Evolutionary conservation across 2,113 vertebrate species (phyloP).

Genomic region (Nettapus auritus): DNA sequence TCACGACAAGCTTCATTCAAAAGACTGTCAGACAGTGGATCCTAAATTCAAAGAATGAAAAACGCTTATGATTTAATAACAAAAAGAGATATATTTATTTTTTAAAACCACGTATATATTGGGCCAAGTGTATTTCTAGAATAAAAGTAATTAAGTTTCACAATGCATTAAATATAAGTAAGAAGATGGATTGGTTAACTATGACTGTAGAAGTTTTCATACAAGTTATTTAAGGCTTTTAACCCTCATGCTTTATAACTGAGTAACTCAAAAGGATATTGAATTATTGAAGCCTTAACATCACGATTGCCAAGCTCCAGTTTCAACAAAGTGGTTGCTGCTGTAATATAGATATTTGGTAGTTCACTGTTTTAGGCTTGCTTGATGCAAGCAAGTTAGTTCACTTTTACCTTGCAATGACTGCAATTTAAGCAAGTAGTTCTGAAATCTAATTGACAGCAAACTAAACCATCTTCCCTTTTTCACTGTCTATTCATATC

Average conservation of each 20-base stretch:
- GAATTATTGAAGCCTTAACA: not conserved
- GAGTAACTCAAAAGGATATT: not conserved
- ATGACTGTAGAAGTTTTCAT: not conserved
- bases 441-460: not conserved
- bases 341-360: not conserved
- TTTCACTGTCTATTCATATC: not conserved
- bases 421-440: not conserved
- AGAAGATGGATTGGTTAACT: not conserved
- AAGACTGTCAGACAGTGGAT: not conserved
- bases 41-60: not conserved
- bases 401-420: not conserved
- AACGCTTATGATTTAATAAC: not conserved
- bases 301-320: not conserved
- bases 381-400: not conserved
- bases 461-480: not conserved
- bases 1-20: not conserved
- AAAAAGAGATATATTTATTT: not conserved
- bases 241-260: not conserved
- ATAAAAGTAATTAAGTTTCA: not conserved
- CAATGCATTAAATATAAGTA: not conserved
- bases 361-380: not conserved
- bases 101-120: not conserved
- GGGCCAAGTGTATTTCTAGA: not conserved
- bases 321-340: not conserved
- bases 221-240: not conserved